Percentiles rank a stretch among this genome's conserved stretches.
phyloP scores from a whole-genome alignment of 1,140 invertebrate genomes.

The Andrena cerasifolii region DNA sequence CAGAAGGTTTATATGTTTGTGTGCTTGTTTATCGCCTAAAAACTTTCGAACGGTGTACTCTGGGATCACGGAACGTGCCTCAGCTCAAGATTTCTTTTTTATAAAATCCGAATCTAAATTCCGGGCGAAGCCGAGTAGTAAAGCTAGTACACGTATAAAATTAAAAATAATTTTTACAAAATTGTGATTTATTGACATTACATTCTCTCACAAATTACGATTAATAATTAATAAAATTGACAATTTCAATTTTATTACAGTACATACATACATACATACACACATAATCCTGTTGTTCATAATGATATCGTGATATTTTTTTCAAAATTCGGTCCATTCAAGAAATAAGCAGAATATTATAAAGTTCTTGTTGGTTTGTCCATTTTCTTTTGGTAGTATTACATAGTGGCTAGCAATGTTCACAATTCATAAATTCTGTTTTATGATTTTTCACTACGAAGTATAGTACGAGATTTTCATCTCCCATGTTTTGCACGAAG shows the following conservation, averaged over 20 bases:
- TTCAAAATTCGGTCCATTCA: too few relatives aligned
- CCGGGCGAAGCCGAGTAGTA: too few relatives aligned
- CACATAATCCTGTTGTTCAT: constrained; percentile 11
- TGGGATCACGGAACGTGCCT: too few relatives aligned
- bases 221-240: constrained; percentile 34
- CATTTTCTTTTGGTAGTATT: neutral
- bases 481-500: neutral
- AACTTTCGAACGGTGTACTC: too few relatives aligned
- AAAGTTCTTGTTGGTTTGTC: neutral
- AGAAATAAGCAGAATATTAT: constrained; percentile 21
- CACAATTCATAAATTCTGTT: constrained; percentile 21
- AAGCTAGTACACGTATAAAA: too few relatives aligned
- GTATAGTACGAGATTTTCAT: neutral
- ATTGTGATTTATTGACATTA: constrained; percentile 55
- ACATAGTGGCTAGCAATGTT: neutral
- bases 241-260: constrained; percentile 35
- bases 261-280: neutral
- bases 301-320: too few relatives aligned
- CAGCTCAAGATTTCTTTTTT: too few relatives aligned
- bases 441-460: neutral
- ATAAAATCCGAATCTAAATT: too few relatives aligned
- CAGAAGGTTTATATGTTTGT: too few relatives aligned
- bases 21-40: too few relatives aligned
- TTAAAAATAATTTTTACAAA: constrained; percentile 49
- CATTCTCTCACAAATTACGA: constrained; percentile 23